These are phyloP conservation scores for Procambarus clarkii DNA, from an alignment of 1,140 invertebrate genomes.

Conservation along the genomic window DNA sequence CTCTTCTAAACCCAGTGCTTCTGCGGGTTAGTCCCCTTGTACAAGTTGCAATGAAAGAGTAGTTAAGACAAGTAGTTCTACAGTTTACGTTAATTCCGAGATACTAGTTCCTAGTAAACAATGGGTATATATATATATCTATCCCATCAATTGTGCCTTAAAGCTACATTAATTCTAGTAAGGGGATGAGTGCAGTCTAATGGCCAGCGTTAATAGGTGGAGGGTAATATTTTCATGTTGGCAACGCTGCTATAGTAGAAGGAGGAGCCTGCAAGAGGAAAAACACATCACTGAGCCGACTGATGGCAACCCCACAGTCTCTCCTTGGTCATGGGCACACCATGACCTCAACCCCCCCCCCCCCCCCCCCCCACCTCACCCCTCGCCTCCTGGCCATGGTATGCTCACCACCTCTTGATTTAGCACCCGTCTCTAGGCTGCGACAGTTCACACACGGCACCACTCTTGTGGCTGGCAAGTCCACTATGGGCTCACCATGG, in stretches of 20 bases:
- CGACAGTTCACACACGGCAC: too few relatives aligned
- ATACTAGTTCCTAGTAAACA: not conserved
- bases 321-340: too few relatives aligned
- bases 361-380: too few relatives aligned
- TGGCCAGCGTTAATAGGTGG: slow-evolving; percentile 67
- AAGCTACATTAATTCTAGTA: slow-evolving; percentile 56
- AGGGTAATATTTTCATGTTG: slow-evolving; percentile 73
- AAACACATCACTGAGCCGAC: slow-evolving; percentile 36
- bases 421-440: too few relatives aligned
- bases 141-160: slow-evolving; percentile 34
- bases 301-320: not conserved
- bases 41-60: not conserved
- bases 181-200: slow-evolving; percentile 44
- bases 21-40: slow-evolving; percentile 22
- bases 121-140: not conserved
- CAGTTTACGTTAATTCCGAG: not conserved
- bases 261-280: slow-evolving; percentile 71
- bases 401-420: too few relatives aligned
- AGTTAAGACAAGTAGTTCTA: slow-evolving; percentile 2
- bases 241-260: slow-evolving; percentile 73
- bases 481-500: too few relatives aligned
- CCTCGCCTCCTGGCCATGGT: too few relatives aligned
- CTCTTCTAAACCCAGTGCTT: not conserved
- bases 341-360: too few relatives aligned
- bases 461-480: too few relatives aligned